Conservation (phyloP, 2,113 vertebrate genomes). For the Bostrychus sinensis region DNA sequence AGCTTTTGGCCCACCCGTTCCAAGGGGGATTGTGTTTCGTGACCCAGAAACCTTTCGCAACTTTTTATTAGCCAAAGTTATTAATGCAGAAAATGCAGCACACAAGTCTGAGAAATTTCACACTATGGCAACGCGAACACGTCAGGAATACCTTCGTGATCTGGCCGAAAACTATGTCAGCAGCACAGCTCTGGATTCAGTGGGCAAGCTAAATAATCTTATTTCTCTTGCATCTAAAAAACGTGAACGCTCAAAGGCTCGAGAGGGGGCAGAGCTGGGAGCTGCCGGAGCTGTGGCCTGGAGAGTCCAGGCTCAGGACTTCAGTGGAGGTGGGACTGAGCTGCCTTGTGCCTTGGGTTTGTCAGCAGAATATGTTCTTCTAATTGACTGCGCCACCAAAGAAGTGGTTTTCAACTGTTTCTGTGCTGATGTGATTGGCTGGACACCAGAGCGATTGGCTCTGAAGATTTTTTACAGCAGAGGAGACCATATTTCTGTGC, state of each 20-base stretch:
- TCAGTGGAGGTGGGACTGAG: constrained; percentile 79
- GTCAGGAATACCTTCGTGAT: constrained; percentile 92
- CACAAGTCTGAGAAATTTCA: constrained; percentile 96
- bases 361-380: constrained; percentile 86
- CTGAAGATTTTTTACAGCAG: constrained; percentile 90
- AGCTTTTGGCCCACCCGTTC: constrained; percentile 90
- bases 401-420: constrained; percentile 95
- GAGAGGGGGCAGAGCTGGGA: constrained; percentile 82
- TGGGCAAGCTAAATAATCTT: constrained; percentile 89
- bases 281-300: constrained; percentile 85
- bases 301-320: constrained; percentile 86
- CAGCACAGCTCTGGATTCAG: constrained; percentile 85
- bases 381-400: constrained; percentile 85
- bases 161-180: constrained; percentile 90
- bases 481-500: constrained; percentile 88
- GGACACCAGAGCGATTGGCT: constrained; percentile 83
- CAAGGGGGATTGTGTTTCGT: constrained; percentile 83
- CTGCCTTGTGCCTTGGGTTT: constrained; percentile 83
- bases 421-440: constrained; percentile 92
- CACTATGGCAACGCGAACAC: constrained; percentile 92
- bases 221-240: constrained; percentile 92
- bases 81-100: constrained; percentile 91
- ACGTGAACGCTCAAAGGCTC: constrained; percentile 85
- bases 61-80: constrained; percentile 92
- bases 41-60: constrained; percentile 87